Evolutionary conservation across 2,888 invertebrate genomes (phyloP), one percentile per base, ranked within the genome.

Genomic region (Phalera bucephala): DNA sequence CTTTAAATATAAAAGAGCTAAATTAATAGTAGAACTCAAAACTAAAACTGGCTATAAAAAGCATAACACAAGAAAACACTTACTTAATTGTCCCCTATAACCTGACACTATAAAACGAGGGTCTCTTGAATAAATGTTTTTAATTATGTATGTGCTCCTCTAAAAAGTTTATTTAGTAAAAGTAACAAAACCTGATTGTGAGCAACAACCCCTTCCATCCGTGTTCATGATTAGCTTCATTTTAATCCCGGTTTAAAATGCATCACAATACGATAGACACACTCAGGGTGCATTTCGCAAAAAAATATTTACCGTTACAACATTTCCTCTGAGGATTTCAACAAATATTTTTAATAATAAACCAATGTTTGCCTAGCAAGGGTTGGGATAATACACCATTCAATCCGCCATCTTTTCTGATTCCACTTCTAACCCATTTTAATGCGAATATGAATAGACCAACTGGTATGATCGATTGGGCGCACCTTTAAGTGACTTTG

Each of bases 271-370:
- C 76, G 53, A 60, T 70, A 70, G 63, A 67, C 72, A 74, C 71
- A 72, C 72, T 68, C 71, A 60, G 46, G 63, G 64, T 63, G 58
- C 69, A 69, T 73, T 72, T 67, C 63, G 73, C 58, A 76, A 80
- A 76, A 72, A 81, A 78, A 71, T 65, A 64, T 72, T 71, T 67
- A 72, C 75, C 31, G 43, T 49, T 49, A 39, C 37, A 49, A 52
- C 42, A 53, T 51, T 52, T 75, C 72, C 71, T 69, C 72, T 59
- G 78, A 75, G 76, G 57, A 79, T 79, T 81, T 77, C 67, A 62
- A 77, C 83, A 85, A 88, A 89, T 88, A 86, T 88, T 89, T 87
- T 86, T 84, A 85, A 86, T 83, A 85, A 83, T 78, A 76, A 79
- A 80, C 81, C 79, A 86, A 88, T 86, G 86, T 89, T 87, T 86